Evolutionary conservation across 2,888 invertebrate genomes (phyloP).

Genomic region (Sarcophaga rosellei): DNA sequence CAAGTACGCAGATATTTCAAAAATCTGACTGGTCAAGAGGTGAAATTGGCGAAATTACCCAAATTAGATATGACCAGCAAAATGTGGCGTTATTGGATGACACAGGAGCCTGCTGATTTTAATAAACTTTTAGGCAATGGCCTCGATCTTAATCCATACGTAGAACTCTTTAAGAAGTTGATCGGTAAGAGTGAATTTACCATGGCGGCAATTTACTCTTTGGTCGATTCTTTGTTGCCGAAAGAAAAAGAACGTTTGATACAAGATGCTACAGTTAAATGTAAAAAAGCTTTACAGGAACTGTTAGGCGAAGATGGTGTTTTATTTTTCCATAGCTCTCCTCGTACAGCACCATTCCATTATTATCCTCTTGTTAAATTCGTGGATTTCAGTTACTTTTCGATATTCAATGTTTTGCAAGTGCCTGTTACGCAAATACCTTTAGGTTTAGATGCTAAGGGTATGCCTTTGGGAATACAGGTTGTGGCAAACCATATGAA

Average conservation of each 20-base stretch:
- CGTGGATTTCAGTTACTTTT: slow-evolving; percentile 92
- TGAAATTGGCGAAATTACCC: slow-evolving; percentile 76
- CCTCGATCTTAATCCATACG: slow-evolving; percentile 82
- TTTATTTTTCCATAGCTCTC: slow-evolving; percentile 91
- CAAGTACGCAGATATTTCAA: slow-evolving; percentile 82
- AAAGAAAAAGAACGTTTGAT: slow-evolving; percentile 86
- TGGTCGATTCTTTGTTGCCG: slow-evolving; percentile 86
- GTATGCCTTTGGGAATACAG: slow-evolving; percentile 94
- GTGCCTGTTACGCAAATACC: slow-evolving; percentile 90
- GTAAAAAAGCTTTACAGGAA: slow-evolving; percentile 85
- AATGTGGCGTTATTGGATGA: slow-evolving; percentile 90
- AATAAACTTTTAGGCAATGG: slow-evolving; percentile 85
- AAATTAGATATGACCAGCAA: slow-evolving; percentile 82
- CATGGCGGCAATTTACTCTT: slow-evolving; percentile 85
- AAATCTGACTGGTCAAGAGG: slow-evolving; percentile 75
- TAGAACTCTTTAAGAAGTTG: slow-evolving; percentile 85
- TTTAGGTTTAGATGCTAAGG: slow-evolving; percentile 90
- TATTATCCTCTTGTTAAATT: slow-evolving; percentile 89
- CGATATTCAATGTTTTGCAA: slow-evolving; percentile 91
- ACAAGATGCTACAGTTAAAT: slow-evolving; percentile 83
- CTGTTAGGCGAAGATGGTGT: slow-evolving; percentile 90
- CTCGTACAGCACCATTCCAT: slow-evolving; percentile 91
- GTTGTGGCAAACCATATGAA: slow-evolving; percentile 91
- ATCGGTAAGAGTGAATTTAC: slow-evolving; percentile 85
- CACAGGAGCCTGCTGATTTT: slow-evolving; percentile 86